A percentile compares a stretch with the other conserved stretches of the same genome.
Conservation (phyloP, 2,888 invertebrate genomes). For the Lysandra bellargus region DNA sequence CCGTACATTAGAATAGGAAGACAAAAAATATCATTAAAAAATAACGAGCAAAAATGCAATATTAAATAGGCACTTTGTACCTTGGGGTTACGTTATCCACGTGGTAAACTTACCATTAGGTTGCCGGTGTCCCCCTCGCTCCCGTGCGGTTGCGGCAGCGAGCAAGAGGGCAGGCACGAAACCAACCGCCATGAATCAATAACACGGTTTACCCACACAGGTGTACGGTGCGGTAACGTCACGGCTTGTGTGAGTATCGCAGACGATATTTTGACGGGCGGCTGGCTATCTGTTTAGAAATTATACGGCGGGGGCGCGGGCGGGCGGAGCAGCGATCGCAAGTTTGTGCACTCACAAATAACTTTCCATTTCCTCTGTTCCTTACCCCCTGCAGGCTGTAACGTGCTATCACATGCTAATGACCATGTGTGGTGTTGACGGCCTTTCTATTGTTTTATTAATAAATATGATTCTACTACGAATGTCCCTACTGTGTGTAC, state of each 20-base stretch:
- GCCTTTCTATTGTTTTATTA: not conserved
- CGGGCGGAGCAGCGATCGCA: slow-evolving; percentile 37
- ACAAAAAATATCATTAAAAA: slow-evolving; percentile 33
- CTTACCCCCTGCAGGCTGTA: not conserved
- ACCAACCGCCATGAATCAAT: slow-evolving; percentile 75
- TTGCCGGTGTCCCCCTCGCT: slow-evolving; percentile 60
- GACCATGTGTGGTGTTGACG: not conserved
- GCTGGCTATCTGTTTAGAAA: slow-evolving; percentile 63
- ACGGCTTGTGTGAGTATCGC: slow-evolving; percentile 56
- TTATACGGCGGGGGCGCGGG: slow-evolving; percentile 48
- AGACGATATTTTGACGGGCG: slow-evolving; percentile 77
- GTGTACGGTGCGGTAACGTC: slow-evolving; percentile 55
- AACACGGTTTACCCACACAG: slow-evolving; percentile 70
- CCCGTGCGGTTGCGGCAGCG: slow-evolving; percentile 68
- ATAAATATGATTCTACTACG: not conserved
- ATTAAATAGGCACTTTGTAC: slow-evolving; percentile 49
- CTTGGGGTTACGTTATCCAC: slow-evolving; percentile 46
- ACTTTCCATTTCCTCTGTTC: slow-evolving; percentile 33
- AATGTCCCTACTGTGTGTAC: not conserved
- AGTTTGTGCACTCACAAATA: slow-evolving; percentile 38
- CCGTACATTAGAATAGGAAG: slow-evolving; percentile 1
- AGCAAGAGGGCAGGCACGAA: slow-evolving; percentile 74
- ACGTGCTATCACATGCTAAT: slow-evolving; percentile 14
- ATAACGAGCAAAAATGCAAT: slow-evolving; percentile 34
- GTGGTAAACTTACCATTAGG: slow-evolving; percentile 63